Evolutionary conservation across 2,113 vertebrate genomes (phyloP).

Genomic region (Greenwoodochromis staneri): DNA sequence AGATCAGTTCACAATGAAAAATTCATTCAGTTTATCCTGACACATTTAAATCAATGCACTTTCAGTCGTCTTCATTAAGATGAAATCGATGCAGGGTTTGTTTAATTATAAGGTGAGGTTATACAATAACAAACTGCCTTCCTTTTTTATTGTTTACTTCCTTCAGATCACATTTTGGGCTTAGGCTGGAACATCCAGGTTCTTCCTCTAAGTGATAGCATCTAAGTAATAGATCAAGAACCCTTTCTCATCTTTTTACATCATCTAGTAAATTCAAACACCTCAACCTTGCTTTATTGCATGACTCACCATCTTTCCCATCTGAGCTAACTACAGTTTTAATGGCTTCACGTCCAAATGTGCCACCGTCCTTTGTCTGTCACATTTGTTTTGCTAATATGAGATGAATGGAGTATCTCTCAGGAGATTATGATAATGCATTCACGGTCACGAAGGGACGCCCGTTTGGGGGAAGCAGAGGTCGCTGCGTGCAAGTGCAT

Average conservation of each 20-base stretch:
- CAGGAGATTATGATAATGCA: slow-evolving; percentile 57
- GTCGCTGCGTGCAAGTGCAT: neutral
- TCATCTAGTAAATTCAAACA: neutral
- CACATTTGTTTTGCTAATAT: slow-evolving; percentile 57
- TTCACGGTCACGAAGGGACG: slow-evolving; percentile 42
- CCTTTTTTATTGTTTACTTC: neutral
- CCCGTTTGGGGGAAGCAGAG: neutral
- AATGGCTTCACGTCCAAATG: neutral
- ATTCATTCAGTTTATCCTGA: neutral
- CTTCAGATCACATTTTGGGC: neutral
- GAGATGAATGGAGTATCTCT: slow-evolving; percentile 55
- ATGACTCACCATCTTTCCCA: neutral
- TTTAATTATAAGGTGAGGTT: neutral
- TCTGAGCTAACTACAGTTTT: slow-evolving; percentile 1
- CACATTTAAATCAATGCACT: neutral
- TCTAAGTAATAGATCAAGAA: neutral
- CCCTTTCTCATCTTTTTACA: neutral
- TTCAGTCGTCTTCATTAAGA: neutral
- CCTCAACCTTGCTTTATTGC: neutral
- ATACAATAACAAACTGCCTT: neutral
- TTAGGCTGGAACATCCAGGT: neutral
- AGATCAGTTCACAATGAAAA: neutral
- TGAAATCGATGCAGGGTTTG: neutral
- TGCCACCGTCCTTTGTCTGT: neutral
- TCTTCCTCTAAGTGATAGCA: neutral